Percentiles rank a stretch among this genome's conserved stretches.
Evolutionary conservation across 2,888 invertebrate species (phyloP).

Genomic region (Tortrix viridana): DNA sequence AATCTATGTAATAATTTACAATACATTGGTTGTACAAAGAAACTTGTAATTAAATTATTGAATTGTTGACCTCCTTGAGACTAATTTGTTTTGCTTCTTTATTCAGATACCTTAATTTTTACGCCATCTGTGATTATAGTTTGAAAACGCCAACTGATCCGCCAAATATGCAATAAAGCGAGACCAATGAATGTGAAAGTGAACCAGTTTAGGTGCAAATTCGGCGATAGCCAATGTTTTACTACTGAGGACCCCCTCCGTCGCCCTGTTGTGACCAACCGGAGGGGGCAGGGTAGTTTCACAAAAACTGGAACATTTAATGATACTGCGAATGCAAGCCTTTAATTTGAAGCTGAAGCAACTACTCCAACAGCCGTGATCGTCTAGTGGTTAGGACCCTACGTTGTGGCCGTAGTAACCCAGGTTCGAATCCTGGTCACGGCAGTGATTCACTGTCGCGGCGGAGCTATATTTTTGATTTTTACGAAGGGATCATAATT

Average conservation of each 20-base stretch:
- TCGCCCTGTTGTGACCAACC: constrained; percentile 1
- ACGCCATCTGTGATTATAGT: constrained; percentile 39
- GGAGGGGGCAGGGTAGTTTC: constrained; percentile 38
- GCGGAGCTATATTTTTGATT: constrained; percentile 46
- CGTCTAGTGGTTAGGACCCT: constrained; percentile 86
- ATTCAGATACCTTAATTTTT: not conserved
- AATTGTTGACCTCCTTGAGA: not conserved
- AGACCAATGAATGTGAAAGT: constrained; percentile 42
- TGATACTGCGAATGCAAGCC: constrained; percentile 22
- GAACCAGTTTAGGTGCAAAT: constrained; percentile 20
- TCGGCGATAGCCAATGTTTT: constrained; percentile 18
- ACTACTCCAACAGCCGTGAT: constrained; percentile 70
- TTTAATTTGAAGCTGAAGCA: constrained; percentile 13
- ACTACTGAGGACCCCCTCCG: constrained; percentile 20
- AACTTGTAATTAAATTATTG: too few species aligned
- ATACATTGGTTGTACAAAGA: too few species aligned
- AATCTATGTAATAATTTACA: too few species aligned
- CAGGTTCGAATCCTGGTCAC: constrained; percentile 89
- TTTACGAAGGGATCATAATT: too few species aligned
- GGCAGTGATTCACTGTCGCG: constrained; percentile 76
- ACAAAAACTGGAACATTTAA: constrained; percentile 10
- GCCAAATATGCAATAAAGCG: constrained; percentile 39
- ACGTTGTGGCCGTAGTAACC: constrained; percentile 86
- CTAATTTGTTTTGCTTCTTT: not conserved
- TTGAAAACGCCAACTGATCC: constrained; percentile 1